Evolutionary conservation across 2,888 invertebrate species (phyloP).

Genomic region (Nemurella pictetii): DNA sequence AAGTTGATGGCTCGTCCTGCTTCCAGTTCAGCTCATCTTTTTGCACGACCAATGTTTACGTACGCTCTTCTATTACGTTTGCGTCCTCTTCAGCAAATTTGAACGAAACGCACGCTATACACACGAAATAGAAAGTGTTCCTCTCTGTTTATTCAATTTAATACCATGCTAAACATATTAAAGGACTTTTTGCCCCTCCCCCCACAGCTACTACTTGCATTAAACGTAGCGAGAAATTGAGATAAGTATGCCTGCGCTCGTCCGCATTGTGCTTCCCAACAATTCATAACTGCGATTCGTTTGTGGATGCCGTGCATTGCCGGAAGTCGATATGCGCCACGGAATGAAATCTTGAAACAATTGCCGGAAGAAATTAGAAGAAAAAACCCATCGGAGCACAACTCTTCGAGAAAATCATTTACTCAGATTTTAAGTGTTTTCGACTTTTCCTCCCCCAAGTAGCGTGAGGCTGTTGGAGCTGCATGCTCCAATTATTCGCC

Average conservation of each 20-base stretch:
- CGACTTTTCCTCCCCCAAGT: neutral
- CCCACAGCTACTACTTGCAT: neutral
- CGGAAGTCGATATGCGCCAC: neutral
- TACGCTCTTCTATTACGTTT: neutral
- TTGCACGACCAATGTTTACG: neutral
- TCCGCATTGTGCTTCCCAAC: neutral
- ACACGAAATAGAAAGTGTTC: neutral
- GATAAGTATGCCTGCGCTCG: neutral
- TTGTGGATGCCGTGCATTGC: neutral
- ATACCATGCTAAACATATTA: neutral
- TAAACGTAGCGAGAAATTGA: neutral
- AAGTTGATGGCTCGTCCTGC: neutral
- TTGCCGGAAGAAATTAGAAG: conserved; percentile 14
- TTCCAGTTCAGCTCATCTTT: neutral
- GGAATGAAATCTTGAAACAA: conserved; percentile 10
- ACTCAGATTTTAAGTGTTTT: neutral
- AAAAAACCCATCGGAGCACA: conserved; percentile 9
- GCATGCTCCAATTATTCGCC: neutral
- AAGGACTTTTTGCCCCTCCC: neutral
- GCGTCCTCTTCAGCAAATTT: neutral
- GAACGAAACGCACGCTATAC: neutral
- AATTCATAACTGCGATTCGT: neutral
- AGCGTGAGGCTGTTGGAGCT: neutral
- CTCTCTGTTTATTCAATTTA: neutral
- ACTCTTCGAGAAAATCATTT: conserved; percentile 4